Base-by-base conservation (phyloP, 1,140 invertebrate species). In the Plectrocnemia conspersa region DNA sequence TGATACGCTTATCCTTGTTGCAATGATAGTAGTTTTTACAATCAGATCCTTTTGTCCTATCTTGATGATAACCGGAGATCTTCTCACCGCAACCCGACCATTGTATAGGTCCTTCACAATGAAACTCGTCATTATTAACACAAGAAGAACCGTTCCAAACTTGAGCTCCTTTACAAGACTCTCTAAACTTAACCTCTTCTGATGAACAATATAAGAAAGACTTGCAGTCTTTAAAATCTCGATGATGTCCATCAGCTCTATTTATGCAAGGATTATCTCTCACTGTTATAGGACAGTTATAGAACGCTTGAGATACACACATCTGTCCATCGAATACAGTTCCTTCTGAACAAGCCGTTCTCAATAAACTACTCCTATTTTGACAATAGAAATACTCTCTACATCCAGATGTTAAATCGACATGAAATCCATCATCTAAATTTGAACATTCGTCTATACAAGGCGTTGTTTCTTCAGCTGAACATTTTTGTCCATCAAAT, bases 321-420 rank as follows among this genome's bases (percentile, higher is more conserved):
- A 67, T 67, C 5, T 63, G 66, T 3, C 68, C 68, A 22, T 73
- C 68, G 59, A 76, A 78, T 22, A 76, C 50, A 15, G 69, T 62
- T 3, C 73, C 73, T 1, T 66, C 63, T 18, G 76, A 71, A 59
- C 77, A 79, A n/a, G 74, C 69, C 9, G 72, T 72, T 9, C 72
- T 66, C 2, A 71, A 62, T n/a, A 73, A 68, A 1, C 72, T 71
- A 4, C 66, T 65, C 13, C 63, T 61, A 23, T 67, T 63, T 54
- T 70, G 67, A 57, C 80, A 82, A 29, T 77, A 79, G 56, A 76
- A 81, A 63, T 82, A 82, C 55, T 77, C 75, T 2, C 74, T 71
- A 63, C 81, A 83, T 2, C 72, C 76, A 1, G 77, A 74, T 1
- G 70, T 68, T 11, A 72, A 68, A 59, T 82, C 78, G 2, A 75